Evolutionary conservation across 2,797 vertebrate genomes (phyloP).

Genomic region (Falco berigora): DNA sequence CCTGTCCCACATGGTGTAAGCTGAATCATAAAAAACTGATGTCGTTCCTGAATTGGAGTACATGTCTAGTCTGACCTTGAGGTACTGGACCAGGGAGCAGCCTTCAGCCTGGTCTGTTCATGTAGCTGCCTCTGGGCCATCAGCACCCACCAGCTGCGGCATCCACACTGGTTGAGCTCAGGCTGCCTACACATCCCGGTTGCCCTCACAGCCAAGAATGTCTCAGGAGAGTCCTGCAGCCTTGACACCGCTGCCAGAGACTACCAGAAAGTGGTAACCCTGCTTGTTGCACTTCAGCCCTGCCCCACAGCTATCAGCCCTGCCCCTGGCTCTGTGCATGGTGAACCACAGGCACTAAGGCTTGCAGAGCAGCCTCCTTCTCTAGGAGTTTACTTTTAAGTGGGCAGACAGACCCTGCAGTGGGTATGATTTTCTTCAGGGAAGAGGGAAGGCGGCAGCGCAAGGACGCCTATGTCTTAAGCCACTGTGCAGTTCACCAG

Average conservation of each 20-base stretch:
- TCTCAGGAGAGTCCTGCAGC: not conserved
- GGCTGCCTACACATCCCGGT: not conserved
- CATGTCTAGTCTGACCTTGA: not conserved
- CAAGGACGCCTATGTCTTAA: not conserved
- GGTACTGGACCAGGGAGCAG: not conserved
- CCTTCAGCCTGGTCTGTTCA: not conserved
- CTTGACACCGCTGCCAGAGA: not conserved
- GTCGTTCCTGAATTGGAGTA: not conserved
- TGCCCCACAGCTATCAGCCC: not conserved
- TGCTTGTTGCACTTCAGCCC: not conserved
- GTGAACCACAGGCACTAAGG: not conserved
- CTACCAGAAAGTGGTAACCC: not conserved
- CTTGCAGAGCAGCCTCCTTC: not conserved
- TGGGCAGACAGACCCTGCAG: not conserved
- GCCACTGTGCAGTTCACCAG: not conserved
- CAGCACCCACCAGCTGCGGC: not conserved
- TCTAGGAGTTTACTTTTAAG: not conserved
- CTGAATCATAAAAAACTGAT: not conserved
- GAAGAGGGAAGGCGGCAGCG: not conserved
- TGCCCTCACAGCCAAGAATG: not conserved
- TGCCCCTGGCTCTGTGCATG: not conserved
- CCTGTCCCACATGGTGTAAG: not conserved
- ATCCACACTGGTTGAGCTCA: fast-evolving
- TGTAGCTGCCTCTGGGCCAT: not conserved
- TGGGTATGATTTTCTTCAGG: not conserved